Base-by-base conservation (phyloP, 2,797 vertebrate species). In the Cynopterus sphinx region DNA sequence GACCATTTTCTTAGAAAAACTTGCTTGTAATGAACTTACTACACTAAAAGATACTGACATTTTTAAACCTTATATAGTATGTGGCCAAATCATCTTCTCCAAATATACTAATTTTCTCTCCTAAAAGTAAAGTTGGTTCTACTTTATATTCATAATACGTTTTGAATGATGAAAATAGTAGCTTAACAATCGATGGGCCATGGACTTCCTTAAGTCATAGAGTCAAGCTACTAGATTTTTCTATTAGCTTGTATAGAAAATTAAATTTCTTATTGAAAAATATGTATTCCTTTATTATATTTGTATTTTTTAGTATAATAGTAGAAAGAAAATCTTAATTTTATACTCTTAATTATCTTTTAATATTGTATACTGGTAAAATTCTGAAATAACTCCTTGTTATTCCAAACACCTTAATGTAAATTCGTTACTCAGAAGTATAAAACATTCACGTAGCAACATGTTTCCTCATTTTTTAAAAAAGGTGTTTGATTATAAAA, bases 251-350 rank as follows among this genome's bases (percentile, higher is more conserved):
- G 4, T 46, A 73, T 49, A 83, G 39, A 92, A 92, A 87, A 83
- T 79, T 63, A 86, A 79, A 84, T 87, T 93, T 86, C 49, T 43
- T 36, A 51, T 53, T 53, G 6, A 92, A 68, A 24, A 93, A 73
- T 51, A 3, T 85, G 3, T 74, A 7, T 41, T 79, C 36, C 4
- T 81, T 96, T 68, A 61, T 68, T 92, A 53, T 33, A 43, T 36
- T n/a, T 55, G 10, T 55, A 82, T 59, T 87, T 94, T 84, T 74
- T 75, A 70, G 43, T 82, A 39, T 31, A 73, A 86, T 81, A 43
- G 79, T 94, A 59, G 84, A 55, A 87, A 91, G n/a, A 63, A n/a
- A 71, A 41, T 21, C 51, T 90, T 87, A 93, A 71, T 92, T 79
- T 88, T 73, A 67, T 57, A 65, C 53, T 71, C 84, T 92, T 82